phyloP scores from a whole-genome alignment of 2,113 vertebrate species.

The Physeter macrocephalus region DNA sequence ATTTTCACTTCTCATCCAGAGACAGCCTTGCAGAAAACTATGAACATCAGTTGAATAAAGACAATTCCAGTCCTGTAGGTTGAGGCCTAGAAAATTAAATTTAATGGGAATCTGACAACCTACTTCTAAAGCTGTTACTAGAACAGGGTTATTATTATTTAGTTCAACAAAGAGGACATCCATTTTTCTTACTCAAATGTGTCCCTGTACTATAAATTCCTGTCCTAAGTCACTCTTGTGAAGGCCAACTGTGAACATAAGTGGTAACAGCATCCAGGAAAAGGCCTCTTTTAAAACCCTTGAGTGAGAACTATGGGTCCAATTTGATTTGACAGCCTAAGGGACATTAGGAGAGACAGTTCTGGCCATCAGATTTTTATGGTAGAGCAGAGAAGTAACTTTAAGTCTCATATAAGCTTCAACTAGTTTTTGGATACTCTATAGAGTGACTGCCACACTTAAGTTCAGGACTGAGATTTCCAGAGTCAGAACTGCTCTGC shows the following conservation, averaged over 20 bases:
- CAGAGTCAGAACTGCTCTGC: neutral
- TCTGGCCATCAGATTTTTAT: neutral
- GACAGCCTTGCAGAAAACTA: slow-evolving; percentile 17
- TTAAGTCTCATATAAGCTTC: neutral
- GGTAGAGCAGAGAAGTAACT: neutral
- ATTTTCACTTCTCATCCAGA: slow-evolving; percentile 36
- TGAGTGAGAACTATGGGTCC: neutral
- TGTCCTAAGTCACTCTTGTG: neutral
- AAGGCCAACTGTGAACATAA: neutral
- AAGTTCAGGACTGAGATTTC: neutral
- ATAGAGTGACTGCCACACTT: neutral
- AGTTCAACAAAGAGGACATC: neutral
- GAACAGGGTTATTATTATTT: slow-evolving; percentile 47
- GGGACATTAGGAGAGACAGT: neutral
- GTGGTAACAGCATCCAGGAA: neutral
- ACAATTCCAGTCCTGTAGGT: neutral
- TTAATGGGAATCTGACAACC: slow-evolving; percentile 39
- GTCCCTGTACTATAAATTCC: neutral
- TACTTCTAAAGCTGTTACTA: slow-evolving; percentile 33
- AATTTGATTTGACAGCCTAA: neutral
- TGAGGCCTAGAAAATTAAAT: slow-evolving; percentile 28
- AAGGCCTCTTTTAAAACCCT: neutral
- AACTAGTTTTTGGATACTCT: neutral
- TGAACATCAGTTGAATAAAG: slow-evolving; percentile 30
- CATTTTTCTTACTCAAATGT: slow-evolving; percentile 56